Evolutionary conservation across 2,797 vertebrate genomes (phyloP), one percentile per base, ranked within the genome.

Genomic region (Adelosebastes latens): DNA sequence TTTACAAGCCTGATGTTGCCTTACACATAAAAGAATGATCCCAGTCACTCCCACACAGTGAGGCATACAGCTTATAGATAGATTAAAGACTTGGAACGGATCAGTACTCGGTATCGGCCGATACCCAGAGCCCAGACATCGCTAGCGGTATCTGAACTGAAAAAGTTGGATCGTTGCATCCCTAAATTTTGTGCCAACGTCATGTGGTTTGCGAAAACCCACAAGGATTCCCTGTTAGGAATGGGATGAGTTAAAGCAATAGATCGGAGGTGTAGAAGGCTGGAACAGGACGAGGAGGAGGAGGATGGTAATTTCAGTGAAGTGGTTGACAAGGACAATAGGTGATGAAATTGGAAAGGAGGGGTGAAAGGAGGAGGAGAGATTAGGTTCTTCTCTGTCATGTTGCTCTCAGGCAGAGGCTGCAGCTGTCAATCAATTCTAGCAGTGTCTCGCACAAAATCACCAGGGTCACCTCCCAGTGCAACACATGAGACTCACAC

Each of bases 391-490:
- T 63, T 88, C 83, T 81, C 77, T 60, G 76, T 85, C 87, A 53
- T 79, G 84, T 83, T 83, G 85, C 80, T 89, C 80, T 81, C 71
- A 60, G 86, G 76, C 78, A 55, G 73, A 79, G 56, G 72, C 83
- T 69, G 71, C 13, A 4, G 87, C 87, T 91, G 87, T 89, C 87
- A 91, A 80, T 94, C 94, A 90, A 24, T 60, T 80, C 74, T 71
- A 29, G 53, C 66, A n/a, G 84, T 67, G 88, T 90, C 83, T 87
- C 53, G 49, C 80, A 82, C 79, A n/a, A 39, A 84, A 81, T 80
- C 90, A 88, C 80, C 86, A 87, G 88, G 82, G 90, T 90, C 86
- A 86, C 83, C 83, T 90, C 81, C 36, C 87, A 80, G 89, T 82
- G 64, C 87, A 88, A 90, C 91, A 87, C 86, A 71, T 80, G 75